Evolutionary conservation across 2,797 vertebrate genomes (phyloP), one percentile per base, ranked within the genome.

Genomic region (Nothura maculosa): DNA sequence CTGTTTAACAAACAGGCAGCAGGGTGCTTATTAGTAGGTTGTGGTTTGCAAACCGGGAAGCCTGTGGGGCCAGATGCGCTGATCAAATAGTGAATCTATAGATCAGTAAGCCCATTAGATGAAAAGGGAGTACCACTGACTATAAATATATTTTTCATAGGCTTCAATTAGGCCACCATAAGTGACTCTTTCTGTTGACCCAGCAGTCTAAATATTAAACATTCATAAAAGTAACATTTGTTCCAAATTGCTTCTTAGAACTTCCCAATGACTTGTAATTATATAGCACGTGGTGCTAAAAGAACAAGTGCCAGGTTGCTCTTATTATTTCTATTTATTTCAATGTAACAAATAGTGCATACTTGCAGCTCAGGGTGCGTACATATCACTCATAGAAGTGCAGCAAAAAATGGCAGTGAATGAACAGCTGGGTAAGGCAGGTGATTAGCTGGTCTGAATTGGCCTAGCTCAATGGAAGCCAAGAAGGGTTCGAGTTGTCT

Each of bases 1-100:
- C 96, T 98, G 97, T 97, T 98, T 97, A 97, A 96, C 97, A 98
- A 98, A 98, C 97, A 98, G 97, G 97, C 98, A 97, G 95, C 94
- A 97, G 97, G 98, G 97, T 98, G 96, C 97, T 98, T 98, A 97
- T 98, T 98, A 98, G 98, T 94, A 97, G 88, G 95, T 93, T 97
- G 97, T 95, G 97, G 97, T 97, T 98, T 97, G 97, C 96, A 97
- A 97, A 92, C 96, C 95, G 75, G 97, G 97, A 97, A 98, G 96
- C 92, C 96, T 96, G 87, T 95, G 95, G 92, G 97, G 97, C 96
- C 96, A 97, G 96, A 97, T 96, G 93, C 90, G 63, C 96, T 97
- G 97, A 97, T 98, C 97, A 98, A 97, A 97, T 97, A 97, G 95
- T 92, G 94, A 93, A 94, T 96, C 97, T 95, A 83, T 95, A 94